Conservation (phyloP, 1,140 invertebrate genomes). For the Macrotrachela quadricornifera region DNA sequence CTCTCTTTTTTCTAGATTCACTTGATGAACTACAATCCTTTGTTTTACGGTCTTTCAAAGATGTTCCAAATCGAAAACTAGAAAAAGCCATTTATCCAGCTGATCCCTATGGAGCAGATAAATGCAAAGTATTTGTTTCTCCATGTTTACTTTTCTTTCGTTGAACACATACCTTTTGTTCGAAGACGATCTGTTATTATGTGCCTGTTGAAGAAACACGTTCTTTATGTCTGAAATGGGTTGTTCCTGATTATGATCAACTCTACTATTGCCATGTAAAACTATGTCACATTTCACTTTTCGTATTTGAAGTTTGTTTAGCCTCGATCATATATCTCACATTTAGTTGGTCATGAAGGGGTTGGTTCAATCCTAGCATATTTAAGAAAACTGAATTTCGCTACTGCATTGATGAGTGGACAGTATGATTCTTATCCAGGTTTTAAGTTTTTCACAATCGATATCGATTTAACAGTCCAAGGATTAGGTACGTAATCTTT, state of each 20-base stretch:
- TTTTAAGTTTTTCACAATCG: constrained; percentile 65
- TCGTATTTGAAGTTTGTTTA: constrained; percentile 25
- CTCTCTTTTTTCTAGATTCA: too few relatives aligned
- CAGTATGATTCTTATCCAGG: constrained; percentile 50
- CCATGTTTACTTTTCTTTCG: too few relatives aligned
- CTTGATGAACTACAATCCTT: constrained; percentile 63
- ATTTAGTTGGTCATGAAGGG: constrained; percentile 84
- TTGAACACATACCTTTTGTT: constrained; percentile 9
- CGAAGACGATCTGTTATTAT: constrained; percentile 37
- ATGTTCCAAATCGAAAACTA: constrained; percentile 55
- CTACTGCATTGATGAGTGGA: constrained; percentile 59
- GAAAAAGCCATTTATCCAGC: too few relatives aligned
- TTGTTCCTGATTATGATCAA: constrained; percentile 56
- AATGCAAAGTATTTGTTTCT: too few relatives aligned
- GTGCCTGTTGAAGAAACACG: constrained; percentile 79
- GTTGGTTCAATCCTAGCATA: constrained; percentile 70
- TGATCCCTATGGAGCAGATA: neutral
- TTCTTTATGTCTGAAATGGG: constrained; percentile 64
- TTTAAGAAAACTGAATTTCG: constrained; percentile 67
- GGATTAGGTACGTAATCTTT: constrained; percentile 36
- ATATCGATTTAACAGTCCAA: constrained; percentile 71
- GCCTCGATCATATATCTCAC: constrained; percentile 46
- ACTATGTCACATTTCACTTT: too few relatives aligned
- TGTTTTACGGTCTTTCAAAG: constrained; percentile 50
- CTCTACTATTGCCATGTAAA: constrained; percentile 41